Evolutionary conservation across 2,797 vertebrate species (phyloP).

Genomic region (Atherinosoma microstoma): DNA sequence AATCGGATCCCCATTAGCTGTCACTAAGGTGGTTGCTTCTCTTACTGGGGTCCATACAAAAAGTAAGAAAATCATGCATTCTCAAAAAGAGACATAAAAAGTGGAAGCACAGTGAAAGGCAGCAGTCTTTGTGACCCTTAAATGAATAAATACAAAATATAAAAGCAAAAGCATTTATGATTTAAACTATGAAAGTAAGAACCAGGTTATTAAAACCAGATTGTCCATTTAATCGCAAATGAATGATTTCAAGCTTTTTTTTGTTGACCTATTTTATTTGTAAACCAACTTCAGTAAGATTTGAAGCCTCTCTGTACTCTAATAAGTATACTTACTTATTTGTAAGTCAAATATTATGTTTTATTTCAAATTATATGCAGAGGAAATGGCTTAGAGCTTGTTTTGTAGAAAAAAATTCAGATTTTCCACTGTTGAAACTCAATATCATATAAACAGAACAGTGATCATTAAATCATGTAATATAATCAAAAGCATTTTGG

Average conservation of each 20-base stretch:
- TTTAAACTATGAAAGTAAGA: too few relatives aligned
- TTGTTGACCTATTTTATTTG: too few relatives aligned
- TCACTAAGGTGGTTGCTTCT: too few relatives aligned
- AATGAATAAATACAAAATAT: not conserved
- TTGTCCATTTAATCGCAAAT: too few relatives aligned
- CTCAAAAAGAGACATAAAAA: too few relatives aligned
- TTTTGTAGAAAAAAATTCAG: not conserved
- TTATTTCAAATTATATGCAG: not conserved
- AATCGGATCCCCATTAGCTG: too few relatives aligned
- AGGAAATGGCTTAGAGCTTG: not conserved
- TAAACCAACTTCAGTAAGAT: not conserved
- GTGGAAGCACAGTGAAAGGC: too few relatives aligned
- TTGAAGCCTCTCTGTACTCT: not conserved
- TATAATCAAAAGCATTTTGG: constrained; percentile 4
- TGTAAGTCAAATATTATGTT: not conserved
- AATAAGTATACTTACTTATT: not conserved
- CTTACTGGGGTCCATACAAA: too few relatives aligned
- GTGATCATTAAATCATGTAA: constrained; percentile 4
- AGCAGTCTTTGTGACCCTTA: not conserved
- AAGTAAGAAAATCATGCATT: too few relatives aligned
- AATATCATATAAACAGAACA: not conserved
- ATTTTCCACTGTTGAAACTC: not conserved
- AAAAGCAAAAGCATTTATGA: too few relatives aligned
- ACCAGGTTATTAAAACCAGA: not conserved
- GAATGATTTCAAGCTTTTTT: too few relatives aligned